Conservation (phyloP, 2,888 invertebrate species). For the Lymantria monacha region DNA sequence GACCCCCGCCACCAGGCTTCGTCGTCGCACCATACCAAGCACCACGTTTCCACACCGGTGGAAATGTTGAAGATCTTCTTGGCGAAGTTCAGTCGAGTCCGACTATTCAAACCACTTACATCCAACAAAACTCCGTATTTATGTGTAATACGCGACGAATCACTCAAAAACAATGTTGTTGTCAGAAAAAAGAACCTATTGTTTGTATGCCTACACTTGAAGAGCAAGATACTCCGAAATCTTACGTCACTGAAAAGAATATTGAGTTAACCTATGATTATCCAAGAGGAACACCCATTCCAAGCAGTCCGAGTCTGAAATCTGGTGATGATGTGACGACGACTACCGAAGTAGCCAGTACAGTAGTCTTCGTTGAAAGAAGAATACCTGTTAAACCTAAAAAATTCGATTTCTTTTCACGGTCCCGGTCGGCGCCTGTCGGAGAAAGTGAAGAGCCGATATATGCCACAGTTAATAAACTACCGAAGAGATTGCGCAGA, state of each 20-base stretch:
- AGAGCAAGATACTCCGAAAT: conserved; percentile 52
- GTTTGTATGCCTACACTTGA: conserved; percentile 30
- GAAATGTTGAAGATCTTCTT: conserved; percentile 86
- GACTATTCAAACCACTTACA: conserved; percentile 68
- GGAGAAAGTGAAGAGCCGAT: conserved; percentile 77
- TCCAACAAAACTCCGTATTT: conserved; percentile 76
- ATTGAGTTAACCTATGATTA: conserved; percentile 78
- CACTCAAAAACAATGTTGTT: conserved; percentile 68
- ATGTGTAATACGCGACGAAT: conserved; percentile 75
- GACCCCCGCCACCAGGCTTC: conserved; percentile 69
- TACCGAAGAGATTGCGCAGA: conserved; percentile 73
- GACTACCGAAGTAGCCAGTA: conserved; percentile 78
- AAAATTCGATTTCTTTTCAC: conserved; percentile 74
- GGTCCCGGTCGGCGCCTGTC: conserved; percentile 78
- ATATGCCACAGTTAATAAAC: conserved; percentile 77
- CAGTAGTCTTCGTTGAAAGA: conserved; percentile 76
- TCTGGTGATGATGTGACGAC: conserved; percentile 62
- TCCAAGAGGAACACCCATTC: conserved; percentile 67
- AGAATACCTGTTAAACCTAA: conserved; percentile 72
- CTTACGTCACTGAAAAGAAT: conserved; percentile 76
- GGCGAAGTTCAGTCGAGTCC: conserved; percentile 84
- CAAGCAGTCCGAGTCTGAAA: conserved; percentile 59
- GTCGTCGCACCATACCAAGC: conserved; percentile 66
- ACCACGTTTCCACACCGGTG: conserved; percentile 79
- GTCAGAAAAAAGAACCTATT: conserved; percentile 55